Evolutionary conservation across 2,888 invertebrate genomes (phyloP), one percentile per base, ranked within the genome.

Genomic region (Troglohyphantes excavatus): DNA sequence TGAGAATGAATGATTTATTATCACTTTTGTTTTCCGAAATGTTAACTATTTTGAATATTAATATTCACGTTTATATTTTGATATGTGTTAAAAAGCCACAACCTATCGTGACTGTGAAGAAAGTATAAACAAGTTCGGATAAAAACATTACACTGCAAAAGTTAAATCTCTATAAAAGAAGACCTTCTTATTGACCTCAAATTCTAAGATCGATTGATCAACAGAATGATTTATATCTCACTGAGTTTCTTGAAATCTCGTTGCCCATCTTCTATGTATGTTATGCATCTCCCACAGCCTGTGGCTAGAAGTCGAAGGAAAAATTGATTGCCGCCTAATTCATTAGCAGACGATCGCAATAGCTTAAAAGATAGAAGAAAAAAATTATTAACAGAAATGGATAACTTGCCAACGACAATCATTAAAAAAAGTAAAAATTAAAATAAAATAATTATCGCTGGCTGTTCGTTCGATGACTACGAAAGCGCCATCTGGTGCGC

Each of bases 401-500:
- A 73, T 73, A 73, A 83, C 73, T 83, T 73, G 46, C 46, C 63
- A 29, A 73, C 61, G 83, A 83, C 65, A 23, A 65, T 61, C 73
- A 83, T 83, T 63, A 83, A 27, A 73, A 67, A 81, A 83, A 65
- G 43, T 17, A 72, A 72, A 46, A 73, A 81, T 78, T 63, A 43
- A 63, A 83, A 83, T 73, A 73, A 81, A 68, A 73, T 83, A 75
- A 83, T 83, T 82, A 67, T 75, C 84, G 43, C 53, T 78, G 68
- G 21, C 67, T 19, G 39, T 75, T 13, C n/a, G 19, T 53, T 33
- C 23, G 39, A 26, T 59, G 39, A 59, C 76, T 33, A 59, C 78
- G 68, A 68, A 67, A 29, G 43, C 67, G 84, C 84, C 84, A 84
- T 65, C 84, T 84, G 84, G 73, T 67, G 67, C 17, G 13, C 39